phyloP scores from a whole-genome alignment of 1,140 invertebrate genomes.

The Pogonognathellus flavescens region DNA sequence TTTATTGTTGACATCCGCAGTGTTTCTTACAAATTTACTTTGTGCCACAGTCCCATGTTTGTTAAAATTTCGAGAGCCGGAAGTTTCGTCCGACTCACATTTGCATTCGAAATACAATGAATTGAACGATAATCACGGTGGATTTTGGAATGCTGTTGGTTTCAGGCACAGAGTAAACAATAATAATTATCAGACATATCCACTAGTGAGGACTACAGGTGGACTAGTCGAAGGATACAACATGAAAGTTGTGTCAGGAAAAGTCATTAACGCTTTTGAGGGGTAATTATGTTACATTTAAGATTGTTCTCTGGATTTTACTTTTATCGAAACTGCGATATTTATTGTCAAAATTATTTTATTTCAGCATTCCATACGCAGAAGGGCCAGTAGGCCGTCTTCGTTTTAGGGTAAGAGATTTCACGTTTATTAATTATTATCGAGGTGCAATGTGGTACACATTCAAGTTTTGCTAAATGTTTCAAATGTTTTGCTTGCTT shows the following conservation, averaged over 20 bases:
- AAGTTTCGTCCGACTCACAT: background rate
- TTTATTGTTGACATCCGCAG: conserved; percentile 1
- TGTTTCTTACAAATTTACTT: conserved; percentile 52
- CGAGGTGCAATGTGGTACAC: background rate
- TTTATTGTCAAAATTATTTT: no score
- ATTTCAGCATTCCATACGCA: conserved; percentile 81
- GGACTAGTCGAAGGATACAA: conserved; percentile 55
- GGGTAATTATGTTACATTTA: conserved; percentile 69
- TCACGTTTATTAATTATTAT: background rate
- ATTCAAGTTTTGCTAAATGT: background rate
- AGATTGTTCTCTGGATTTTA: no score
- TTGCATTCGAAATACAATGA: background rate
- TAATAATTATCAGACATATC: background rate
- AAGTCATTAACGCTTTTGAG: conserved; percentile 73
- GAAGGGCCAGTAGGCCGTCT: conserved; percentile 71
- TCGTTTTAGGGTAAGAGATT: conserved; percentile 8
- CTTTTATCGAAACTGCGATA: no score
- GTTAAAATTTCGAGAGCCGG: conserved; percentile 24
- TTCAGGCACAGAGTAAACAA: background rate
- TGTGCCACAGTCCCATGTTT: conserved; percentile 51
- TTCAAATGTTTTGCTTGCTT: background rate
- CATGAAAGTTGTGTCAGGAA: conserved; percentile 54
- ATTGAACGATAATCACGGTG: conserved; percentile 2
- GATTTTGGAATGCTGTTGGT: conserved; percentile 29
- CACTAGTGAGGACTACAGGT: conserved; percentile 27